phyloP scores from a whole-genome alignment of 2,113 vertebrate species.

The Gulo gulo region DNA sequence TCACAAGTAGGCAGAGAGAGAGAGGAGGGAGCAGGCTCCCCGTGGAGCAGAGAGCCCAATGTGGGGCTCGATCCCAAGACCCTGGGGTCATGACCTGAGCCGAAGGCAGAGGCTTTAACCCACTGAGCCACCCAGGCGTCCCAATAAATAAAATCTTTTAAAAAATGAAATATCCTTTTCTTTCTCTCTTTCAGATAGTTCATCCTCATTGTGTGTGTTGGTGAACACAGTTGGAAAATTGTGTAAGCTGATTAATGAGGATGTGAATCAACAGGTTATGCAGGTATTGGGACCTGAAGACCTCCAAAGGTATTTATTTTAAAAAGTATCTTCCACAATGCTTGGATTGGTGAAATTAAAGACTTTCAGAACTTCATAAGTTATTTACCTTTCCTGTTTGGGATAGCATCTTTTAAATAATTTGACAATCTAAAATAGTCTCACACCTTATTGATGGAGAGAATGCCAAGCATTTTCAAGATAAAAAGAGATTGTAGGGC shows the following conservation, averaged over 20 bases:
- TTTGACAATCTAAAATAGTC: slow-evolving; percentile 1
- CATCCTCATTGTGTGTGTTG: slow-evolving; percentile 84
- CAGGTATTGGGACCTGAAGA: slow-evolving; percentile 87
- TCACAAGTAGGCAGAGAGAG: no score
- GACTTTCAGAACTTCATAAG: background rate
- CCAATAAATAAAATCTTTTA: background rate
- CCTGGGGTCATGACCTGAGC: no score
- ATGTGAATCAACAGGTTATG: slow-evolving; percentile 79
- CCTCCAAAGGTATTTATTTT: slow-evolving; percentile 87
- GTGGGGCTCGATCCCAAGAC: no score
- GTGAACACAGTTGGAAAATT: slow-evolving; percentile 88
- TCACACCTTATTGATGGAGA: background rate
- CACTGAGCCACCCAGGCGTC: no score
- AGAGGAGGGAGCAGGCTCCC: no score
- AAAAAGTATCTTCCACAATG: background rate
- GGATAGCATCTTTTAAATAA: slow-evolving; percentile 19
- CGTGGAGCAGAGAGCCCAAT: no score
- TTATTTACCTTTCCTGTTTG: slow-evolving; percentile 44
- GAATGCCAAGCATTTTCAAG: slow-evolving; percentile 35
- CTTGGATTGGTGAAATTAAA: slow-evolving; percentile 23
- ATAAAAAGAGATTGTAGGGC: background rate
- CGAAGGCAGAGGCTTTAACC: no score
- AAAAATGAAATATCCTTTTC: background rate
- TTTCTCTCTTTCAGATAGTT: slow-evolving; percentile 84
- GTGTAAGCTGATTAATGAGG: slow-evolving; percentile 78